Conservation (phyloP, 2,888 invertebrate species). For the Hedya salicella region DNA sequence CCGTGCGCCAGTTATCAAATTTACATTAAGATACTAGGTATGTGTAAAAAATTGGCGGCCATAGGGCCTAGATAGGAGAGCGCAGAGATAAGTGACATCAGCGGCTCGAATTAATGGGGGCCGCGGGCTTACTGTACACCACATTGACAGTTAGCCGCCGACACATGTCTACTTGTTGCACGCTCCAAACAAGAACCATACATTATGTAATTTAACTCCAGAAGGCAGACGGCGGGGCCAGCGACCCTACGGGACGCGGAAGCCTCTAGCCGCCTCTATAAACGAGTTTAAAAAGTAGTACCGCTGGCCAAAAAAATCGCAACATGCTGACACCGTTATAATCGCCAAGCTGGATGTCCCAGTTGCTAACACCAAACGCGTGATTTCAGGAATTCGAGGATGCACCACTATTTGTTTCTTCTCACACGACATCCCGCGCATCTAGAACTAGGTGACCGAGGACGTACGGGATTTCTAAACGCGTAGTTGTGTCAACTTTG, state of each 20-base stretch:
- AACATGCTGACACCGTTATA: conserved; percentile 86
- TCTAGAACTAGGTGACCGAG: conserved; percentile 71
- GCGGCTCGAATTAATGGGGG: conserved; percentile 84
- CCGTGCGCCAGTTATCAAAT: conserved; percentile 77
- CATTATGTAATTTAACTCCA: conserved; percentile 85
- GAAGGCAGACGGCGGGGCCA: conserved; percentile 81
- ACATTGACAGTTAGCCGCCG: conserved; percentile 85
- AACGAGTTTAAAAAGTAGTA: conserved; percentile 86
- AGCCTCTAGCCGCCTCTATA: conserved; percentile 84
- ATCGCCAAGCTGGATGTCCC: conserved; percentile 85
- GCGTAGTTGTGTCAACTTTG: conserved; percentile 85
- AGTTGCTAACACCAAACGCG: conserved; percentile 80
- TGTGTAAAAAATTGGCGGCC: conserved; percentile 83
- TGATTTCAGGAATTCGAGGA: conserved; percentile 73
- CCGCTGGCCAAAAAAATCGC: conserved; percentile 86
- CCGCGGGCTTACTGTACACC: conserved; percentile 85
- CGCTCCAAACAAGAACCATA: conserved; percentile 80
- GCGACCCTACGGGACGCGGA: conserved; percentile 85
- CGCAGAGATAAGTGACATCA: conserved; percentile 85
- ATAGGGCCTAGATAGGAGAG: conserved; percentile 85
- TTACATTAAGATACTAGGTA: conserved; percentile 72
- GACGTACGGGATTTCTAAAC: conserved; percentile 79
- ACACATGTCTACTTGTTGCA: conserved; percentile 86
- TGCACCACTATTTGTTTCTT: conserved; percentile 78
- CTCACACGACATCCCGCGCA: conserved; percentile 77